Evolutionary conservation across 2,888 invertebrate species (phyloP).

Genomic region (Tenthredo livida): DNA sequence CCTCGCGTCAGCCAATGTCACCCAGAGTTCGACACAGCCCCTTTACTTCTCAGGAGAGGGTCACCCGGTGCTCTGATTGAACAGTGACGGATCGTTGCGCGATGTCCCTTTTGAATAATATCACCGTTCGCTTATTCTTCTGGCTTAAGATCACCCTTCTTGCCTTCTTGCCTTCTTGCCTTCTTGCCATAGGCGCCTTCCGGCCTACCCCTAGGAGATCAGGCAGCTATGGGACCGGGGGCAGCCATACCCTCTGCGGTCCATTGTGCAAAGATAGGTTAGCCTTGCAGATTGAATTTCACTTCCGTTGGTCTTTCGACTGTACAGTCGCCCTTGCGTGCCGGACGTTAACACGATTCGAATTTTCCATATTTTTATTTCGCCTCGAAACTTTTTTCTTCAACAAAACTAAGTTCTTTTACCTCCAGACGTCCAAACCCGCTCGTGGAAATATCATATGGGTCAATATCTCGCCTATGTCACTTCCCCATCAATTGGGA

Average conservation of each 20-base stretch:
- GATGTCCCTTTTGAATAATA: constrained; percentile 54
- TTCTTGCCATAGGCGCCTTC: background rate
- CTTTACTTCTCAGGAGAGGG: constrained; percentile 22
- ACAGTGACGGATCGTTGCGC: constrained; percentile 53
- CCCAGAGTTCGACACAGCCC: constrained; percentile 13
- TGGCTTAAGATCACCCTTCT: constrained; percentile 40
- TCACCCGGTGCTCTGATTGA: constrained; percentile 52
- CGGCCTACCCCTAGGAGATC: background rate
- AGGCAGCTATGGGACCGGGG: background rate
- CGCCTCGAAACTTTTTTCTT: background rate
- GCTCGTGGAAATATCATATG: background rate
- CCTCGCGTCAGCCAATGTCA: constrained; percentile 53
- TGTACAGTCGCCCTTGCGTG: background rate
- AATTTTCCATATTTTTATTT: constrained; percentile 9
- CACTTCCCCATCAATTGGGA: background rate
- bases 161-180: background rate
- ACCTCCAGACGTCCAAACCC: background rate
- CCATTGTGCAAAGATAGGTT: constrained; percentile 37
- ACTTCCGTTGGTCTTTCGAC: constrained; percentile 32
- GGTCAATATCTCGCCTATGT: background rate
- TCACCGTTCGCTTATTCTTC: constrained; percentile 48
- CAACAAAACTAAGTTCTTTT: background rate
- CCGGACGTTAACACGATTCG: background rate
- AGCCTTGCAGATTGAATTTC: constrained; percentile 42
- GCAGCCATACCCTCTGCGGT: constrained; percentile 26